These are phyloP conservation scores for Cephalotes varians DNA, from an alignment of 2,888 invertebrate species.

Conservation along the genomic window DNA sequence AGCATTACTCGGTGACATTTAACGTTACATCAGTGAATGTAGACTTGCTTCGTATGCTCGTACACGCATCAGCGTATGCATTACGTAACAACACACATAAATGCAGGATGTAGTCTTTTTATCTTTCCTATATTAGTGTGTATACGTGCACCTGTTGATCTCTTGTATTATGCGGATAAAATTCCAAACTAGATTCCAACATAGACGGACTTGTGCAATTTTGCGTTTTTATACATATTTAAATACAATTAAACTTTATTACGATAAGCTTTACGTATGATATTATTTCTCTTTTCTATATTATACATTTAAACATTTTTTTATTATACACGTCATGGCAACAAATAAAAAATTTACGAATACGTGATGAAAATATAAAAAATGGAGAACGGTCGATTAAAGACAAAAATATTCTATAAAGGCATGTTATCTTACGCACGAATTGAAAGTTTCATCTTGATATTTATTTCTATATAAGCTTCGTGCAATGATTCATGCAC, in stretches of 20 bases:
- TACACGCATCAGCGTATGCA: background rate
- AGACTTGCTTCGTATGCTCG: conserved; percentile 1
- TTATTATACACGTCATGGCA: background rate
- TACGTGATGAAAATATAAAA: background rate
- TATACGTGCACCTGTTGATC: conserved; percentile 41
- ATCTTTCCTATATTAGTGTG: conserved; percentile 16
- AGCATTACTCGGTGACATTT: conserved; percentile 18
- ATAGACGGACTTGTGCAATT: background rate
- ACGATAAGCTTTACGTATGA: background rate
- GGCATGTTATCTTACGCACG: background rate
- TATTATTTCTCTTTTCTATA: background rate
- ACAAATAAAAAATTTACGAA: background rate
- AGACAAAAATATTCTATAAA: background rate
- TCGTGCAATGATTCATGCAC: conserved; percentile 26
- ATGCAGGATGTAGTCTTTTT: conserved; percentile 49
- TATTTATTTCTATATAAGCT: conserved; percentile 27
- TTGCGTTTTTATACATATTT: background rate
- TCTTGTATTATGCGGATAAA: background rate
- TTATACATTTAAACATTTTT: background rate
- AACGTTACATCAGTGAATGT: background rate
- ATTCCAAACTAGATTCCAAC: conserved; percentile 7
- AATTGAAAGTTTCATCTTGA: background rate
- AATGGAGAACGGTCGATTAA: background rate
- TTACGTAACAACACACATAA: conserved; percentile 42
- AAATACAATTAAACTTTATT: conserved; percentile 14